Evolutionary conservation across 2,888 invertebrate species (phyloP).

Genomic region (Xestoiulus laeticollis): DNA sequence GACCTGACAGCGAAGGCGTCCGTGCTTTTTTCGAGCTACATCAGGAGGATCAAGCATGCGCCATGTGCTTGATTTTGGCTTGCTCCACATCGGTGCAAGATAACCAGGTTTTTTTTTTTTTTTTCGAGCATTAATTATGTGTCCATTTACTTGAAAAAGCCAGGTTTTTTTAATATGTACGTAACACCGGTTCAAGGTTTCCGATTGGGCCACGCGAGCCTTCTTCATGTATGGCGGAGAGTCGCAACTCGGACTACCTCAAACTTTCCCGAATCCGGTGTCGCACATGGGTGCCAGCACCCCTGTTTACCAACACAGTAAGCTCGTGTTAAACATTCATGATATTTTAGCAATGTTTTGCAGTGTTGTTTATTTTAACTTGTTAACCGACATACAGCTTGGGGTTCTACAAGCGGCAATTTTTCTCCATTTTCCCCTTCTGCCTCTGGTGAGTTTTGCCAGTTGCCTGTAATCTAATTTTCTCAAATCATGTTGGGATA

Average conservation of each 20-base stretch:
- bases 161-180: constrained; percentile 48
- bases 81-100: constrained; percentile 74
- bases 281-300: constrained; percentile 8
- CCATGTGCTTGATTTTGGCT: constrained; percentile 85
- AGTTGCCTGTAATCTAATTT: not conserved
- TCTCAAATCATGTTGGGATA: not conserved
- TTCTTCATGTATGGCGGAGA: constrained; percentile 93
- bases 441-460: not conserved
- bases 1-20: constrained; percentile 85
- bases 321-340: not conserved
- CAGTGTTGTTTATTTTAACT: constrained; percentile 40
- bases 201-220: constrained; percentile 89
- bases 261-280: not conserved
- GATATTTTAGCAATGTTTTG: too few relatives aligned
- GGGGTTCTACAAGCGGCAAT: constrained; percentile 8
- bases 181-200: constrained; percentile 65
- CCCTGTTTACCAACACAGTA: constrained; percentile 16
- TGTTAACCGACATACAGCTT: not conserved
- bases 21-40: constrained; percentile 85
- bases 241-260: constrained; percentile 58
- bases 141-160: not conserved
- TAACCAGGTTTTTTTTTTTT: constrained; percentile 70
- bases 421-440: not conserved
- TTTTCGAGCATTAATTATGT: not conserved
- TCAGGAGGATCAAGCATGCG: constrained; percentile 87